Conservation (phyloP, 2,888 invertebrate species). For the Julus scanicus region DNA sequence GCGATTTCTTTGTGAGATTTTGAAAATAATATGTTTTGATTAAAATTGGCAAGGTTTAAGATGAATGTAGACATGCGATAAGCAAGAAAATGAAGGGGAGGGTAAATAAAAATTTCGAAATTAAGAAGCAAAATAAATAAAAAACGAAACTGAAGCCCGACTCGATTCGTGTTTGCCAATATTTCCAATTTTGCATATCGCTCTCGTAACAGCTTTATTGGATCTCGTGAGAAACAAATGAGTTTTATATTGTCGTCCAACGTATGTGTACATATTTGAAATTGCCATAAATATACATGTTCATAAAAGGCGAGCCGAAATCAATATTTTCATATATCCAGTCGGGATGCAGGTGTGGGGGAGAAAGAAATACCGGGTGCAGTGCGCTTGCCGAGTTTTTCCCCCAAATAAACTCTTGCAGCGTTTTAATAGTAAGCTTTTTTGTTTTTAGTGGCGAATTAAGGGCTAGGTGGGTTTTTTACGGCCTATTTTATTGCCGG, state of each 20-base stretch:
- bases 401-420: not conserved
- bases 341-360: not conserved
- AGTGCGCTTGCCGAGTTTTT: not conserved
- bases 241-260: constrained; percentile 14
- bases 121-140: not conserved
- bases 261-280: constrained; percentile 25
- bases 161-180: not conserved
- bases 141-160: not conserved
- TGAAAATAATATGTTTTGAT: no score
- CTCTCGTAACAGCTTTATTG: constrained; percentile 32
- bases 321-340: not conserved
- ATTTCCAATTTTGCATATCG: not conserved
- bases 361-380: not conserved
- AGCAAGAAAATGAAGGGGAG: no score
- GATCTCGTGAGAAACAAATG: constrained; percentile 10
- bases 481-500: not conserved
- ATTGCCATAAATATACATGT: constrained; percentile 13
- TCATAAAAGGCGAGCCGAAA: constrained; percentile 15
- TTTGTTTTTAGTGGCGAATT: constrained; percentile 6
- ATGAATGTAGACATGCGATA: no score
- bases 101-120: not conserved
- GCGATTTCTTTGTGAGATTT: no score
- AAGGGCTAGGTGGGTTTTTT: not conserved
- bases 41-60: no score
- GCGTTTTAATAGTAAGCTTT: constrained; percentile 9